Evolutionary conservation across 2,797 vertebrate genomes (phyloP), one percentile per base, ranked within the genome.

Genomic region (Macroramphosus scolopax): DNA sequence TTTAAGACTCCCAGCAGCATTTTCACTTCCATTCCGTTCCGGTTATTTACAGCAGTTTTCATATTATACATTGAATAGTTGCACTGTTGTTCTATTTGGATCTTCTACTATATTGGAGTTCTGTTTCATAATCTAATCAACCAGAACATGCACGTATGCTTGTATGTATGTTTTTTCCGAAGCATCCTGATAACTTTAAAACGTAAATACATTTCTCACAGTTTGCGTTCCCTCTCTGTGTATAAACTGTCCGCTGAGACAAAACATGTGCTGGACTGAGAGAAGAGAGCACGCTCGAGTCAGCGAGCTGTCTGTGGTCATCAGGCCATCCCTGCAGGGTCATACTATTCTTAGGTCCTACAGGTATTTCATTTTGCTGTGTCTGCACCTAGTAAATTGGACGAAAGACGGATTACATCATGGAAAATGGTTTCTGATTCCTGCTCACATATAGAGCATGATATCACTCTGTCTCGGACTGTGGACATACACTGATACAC

Each of bases 401-500:
- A 64, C 59, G 8, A 45, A 65, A 66, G 61, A 25, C 33, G 33
- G 63, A 82, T 88, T 78, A 87, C 81, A 74, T 86, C 83, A 89
- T 79, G 76, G 84, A 87, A 84, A 83, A 68, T 54, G 58, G 73
- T 82, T 39, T 72, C 61, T 26, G 10, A 51, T 77, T 63, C 58
- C 56, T 13, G 1, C 30, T 75, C 68, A 39, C 55, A 84, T 87
- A 86, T 78, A 81, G 78, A 67, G 63, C 54, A 63, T 87, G 76
- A 85, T 78, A 80, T 85, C 72, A 85, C 44, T 71, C 47, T 52
- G 55, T 76, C 65, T 73, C 38, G 6, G 36, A 3, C 15, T 39
- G 61, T 49, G 47, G 42, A 40, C 44, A 46, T 35, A 55, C 45
- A 37, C 35, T 39, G 50, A 58, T 51, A 61, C 35, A 48, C 56